Evolutionary conservation across 1,140 invertebrate species (phyloP).

Genomic region (Wiebesia pumilae): DNA sequence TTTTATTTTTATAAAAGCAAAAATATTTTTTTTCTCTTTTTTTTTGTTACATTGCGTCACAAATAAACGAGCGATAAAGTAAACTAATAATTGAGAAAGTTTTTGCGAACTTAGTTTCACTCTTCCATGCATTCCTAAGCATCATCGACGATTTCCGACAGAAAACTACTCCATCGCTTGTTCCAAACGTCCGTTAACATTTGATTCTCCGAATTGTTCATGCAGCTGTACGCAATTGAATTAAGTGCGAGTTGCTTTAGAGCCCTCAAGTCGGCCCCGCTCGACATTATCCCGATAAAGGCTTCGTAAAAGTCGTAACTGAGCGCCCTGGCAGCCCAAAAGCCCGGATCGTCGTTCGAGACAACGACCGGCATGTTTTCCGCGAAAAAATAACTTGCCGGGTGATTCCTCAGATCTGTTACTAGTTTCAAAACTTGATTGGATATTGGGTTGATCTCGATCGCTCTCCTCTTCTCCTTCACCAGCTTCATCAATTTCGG

Average conservation of each 20-base stretch:
- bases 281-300: conserved; percentile 86
- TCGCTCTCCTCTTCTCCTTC: conserved; percentile 80
- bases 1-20: too few species aligned
- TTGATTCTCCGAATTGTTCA: conserved; percentile 63
- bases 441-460: conserved; percentile 89
- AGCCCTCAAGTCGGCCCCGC: conserved; percentile 81
- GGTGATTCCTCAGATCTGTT: conserved; percentile 87
- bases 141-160: not conserved
- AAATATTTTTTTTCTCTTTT: too few species aligned
- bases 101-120: not conserved
- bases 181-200: conserved; percentile 29
- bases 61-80: too few species aligned
- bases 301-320: conserved; percentile 90
- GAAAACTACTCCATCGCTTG: conserved; percentile 13
- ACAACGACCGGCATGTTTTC: conserved; percentile 78
- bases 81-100: too few species aligned
- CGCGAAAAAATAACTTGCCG: conserved; percentile 81
- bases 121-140: not conserved
- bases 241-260: conserved; percentile 88
- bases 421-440: conserved; percentile 86
- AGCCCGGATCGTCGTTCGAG: conserved; percentile 86
- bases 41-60: too few species aligned
- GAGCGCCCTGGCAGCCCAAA: conserved; percentile 84
- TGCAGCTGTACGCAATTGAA: conserved; percentile 80
- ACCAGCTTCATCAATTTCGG: conserved; percentile 80